phyloP scores from a whole-genome alignment of 2,113 vertebrate genomes.

The Lepus timidus region DNA sequence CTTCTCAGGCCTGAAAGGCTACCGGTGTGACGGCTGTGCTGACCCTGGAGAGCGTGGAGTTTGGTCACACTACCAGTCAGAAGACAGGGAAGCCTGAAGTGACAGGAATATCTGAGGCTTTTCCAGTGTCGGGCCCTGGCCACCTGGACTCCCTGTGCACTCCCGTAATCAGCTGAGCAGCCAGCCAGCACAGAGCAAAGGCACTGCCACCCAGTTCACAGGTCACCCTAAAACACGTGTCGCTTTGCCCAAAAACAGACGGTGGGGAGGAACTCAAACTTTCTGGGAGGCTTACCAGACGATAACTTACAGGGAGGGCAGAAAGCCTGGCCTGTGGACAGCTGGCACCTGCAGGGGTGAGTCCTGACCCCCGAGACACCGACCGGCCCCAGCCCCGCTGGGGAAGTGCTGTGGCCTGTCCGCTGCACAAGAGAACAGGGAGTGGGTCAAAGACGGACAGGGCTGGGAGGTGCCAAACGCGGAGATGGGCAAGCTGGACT shows the following conservation, averaged over 20 bases:
- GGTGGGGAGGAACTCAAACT: background rate
- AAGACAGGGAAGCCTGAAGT: background rate
- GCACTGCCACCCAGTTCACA: background rate
- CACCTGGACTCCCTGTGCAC: background rate
- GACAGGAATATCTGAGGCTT: fast-evolving
- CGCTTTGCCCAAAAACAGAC: background rate
- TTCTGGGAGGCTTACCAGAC: background rate
- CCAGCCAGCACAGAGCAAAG: background rate
- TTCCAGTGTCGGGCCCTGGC: fast-evolving
- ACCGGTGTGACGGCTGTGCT: background rate
- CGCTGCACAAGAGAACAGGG: too few species aligned
- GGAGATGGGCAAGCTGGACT: fast-evolving
- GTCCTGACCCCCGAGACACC: background rate
- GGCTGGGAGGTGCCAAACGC: background rate
- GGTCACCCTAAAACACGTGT: background rate
- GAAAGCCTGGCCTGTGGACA: background rate
- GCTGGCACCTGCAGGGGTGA: background rate
- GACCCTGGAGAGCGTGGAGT: background rate
- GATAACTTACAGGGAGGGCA: background rate
- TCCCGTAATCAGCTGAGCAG: background rate
- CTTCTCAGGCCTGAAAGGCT: background rate
- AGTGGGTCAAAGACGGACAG: fast-evolving
- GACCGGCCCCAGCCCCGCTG: too few species aligned
- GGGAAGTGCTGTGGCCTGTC: too few species aligned
- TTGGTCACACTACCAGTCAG: background rate